Conservation (phyloP, 2,797 vertebrate genomes). For the Zonotrichia albicollis region DNA sequence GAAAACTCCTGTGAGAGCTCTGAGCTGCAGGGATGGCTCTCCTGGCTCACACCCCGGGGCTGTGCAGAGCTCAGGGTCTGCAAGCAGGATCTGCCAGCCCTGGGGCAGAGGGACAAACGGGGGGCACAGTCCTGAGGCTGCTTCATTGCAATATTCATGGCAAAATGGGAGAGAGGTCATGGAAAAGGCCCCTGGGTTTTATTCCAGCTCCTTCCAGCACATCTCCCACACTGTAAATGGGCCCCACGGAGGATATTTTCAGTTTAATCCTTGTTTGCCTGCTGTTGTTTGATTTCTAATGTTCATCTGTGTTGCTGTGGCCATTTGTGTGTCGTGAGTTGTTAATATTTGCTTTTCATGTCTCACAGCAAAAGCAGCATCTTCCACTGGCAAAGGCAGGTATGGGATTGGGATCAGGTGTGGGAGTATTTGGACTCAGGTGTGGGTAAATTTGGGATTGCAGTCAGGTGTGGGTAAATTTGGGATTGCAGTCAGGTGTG, state of each 20-base stretch:
- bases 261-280: not conserved
- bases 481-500: not conserved
- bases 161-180: not conserved
- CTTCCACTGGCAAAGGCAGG: not conserved
- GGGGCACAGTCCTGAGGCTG: not conserved
- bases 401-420: not conserved
- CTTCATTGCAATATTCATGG: fast-evolving
- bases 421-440: not conserved
- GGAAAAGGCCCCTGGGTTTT: not conserved
- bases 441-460: not conserved
- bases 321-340: not conserved
- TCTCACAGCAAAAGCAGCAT: not conserved
- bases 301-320: not conserved
- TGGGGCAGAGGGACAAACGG: not conserved
- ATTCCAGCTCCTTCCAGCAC: not conserved
- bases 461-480: not conserved
- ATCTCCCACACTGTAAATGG: not conserved
- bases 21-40: not conserved
- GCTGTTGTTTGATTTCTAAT: not conserved
- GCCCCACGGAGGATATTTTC: not conserved
- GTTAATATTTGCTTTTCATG: not conserved
- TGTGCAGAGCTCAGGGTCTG: not conserved
- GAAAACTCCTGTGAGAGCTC: not conserved
- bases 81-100: not conserved
- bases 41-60: not conserved